Percentiles rank a stretch among this genome's conserved stretches.
These are phyloP conservation scores for Macrobrachium rosenbergii DNA, from an alignment of 1,140 invertebrate species.

Conservation along the genomic window DNA sequence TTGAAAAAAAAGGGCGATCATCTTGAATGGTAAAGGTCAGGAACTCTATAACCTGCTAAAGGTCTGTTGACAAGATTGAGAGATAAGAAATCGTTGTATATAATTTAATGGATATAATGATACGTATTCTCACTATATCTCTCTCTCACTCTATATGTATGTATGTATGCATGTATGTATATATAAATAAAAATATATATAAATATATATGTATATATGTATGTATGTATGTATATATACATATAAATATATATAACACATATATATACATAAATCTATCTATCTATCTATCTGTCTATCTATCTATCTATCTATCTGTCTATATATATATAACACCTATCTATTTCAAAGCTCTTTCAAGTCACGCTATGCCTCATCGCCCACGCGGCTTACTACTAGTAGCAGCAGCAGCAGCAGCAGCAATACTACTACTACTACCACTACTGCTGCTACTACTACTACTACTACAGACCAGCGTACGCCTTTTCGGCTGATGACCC, in stretches of 20 bases:
- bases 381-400: not conserved
- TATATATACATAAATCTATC: no score
- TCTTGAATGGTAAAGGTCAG: no score
- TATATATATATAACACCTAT: not conserved
- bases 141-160: not conserved
- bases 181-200: constrained; percentile 12
- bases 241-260: no score
- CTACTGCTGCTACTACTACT: constrained; percentile 20
- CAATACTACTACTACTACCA: not conserved
- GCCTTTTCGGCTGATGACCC: no score
- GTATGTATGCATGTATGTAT: constrained; percentile 18
- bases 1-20: no score
- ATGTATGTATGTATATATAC: not conserved
- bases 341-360: not conserved
- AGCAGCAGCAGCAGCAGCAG: not conserved
- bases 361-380: not conserved
- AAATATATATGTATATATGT: constrained; percentile 6
- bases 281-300: no score
- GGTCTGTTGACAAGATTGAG: no score
- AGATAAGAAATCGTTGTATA: no score
- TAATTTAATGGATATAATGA: no score
- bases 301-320: no score
- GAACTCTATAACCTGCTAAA: no score
- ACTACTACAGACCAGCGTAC: not conserved
- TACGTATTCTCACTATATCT: no score